Evolutionary conservation across 2,888 invertebrate species (phyloP).

Genomic region (Erebia epiphron): DNA sequence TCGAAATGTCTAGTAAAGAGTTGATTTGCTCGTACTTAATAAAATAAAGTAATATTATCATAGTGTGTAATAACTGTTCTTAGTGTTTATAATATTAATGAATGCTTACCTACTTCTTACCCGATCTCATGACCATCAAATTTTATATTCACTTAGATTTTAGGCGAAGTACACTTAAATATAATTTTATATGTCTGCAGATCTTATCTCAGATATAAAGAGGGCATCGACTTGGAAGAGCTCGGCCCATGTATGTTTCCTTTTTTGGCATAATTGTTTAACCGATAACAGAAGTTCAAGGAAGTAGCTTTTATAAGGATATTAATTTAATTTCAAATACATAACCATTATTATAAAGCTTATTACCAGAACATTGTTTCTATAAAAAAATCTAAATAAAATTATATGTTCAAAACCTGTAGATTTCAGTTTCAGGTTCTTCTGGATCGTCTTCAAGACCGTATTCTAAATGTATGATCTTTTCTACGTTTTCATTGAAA

Average conservation of each 20-base stretch:
- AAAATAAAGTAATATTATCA: too few species aligned
- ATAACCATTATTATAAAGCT: background rate
- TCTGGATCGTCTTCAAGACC: conserved; percentile 50
- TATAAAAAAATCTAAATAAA: background rate
- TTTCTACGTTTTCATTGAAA: conserved; percentile 82
- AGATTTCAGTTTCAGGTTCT: conserved; percentile 55
- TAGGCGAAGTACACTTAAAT: conserved; percentile 34
- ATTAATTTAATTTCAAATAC: conserved; percentile 1
- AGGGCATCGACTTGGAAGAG: conserved; percentile 56
- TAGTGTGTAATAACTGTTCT: too few species aligned
- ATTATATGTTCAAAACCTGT: conserved; percentile 51
- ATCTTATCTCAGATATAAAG: conserved; percentile 63
- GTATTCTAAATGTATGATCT: conserved; percentile 77
- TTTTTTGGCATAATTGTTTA: conserved; percentile 35
- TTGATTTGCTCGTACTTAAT: background rate
- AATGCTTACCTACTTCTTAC: too few species aligned
- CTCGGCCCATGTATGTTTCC: conserved; percentile 33
- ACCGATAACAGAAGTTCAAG: conserved; percentile 22
- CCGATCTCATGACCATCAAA: conserved; percentile 21
- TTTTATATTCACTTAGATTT: conserved; percentile 34
- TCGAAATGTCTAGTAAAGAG: background rate
- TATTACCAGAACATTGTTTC: background rate
- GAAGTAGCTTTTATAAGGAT: conserved; percentile 14
- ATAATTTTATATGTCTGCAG: conserved; percentile 48
- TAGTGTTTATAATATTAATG: too few species aligned